Evolutionary conservation across 2,797 vertebrate species (phyloP), one percentile per base, ranked within the genome.

Genomic region (Enteromius argenteus): DNA sequence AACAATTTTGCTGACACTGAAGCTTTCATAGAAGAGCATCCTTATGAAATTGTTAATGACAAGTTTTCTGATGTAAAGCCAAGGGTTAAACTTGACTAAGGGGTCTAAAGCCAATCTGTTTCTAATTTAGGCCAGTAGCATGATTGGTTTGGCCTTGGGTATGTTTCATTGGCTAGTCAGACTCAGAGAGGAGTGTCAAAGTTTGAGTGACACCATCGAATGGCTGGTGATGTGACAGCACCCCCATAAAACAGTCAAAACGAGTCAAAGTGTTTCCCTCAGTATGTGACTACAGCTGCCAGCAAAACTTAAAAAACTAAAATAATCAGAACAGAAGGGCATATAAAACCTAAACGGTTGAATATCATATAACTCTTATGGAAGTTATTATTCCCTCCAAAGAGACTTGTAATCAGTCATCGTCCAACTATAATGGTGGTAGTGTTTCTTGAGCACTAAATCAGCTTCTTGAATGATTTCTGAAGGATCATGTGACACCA

Each of bases 161-260:
- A 37, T 27, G 32, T 23, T n/a, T 64, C 69, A 78, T 39, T 83
- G 74, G 66, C 60, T 72, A 27, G 56, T 42, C 13, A 74, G 66
- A 58, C 66, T 79, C 19, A 32, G 11, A 21, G 56, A 82, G 85
- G 79, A 87, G 60, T 68, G 69, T 32, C 73, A 62, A 42, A 15
- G 67, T 74, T 84, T 85, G 81, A 88, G 42, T 80, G 84, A 85
- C 60, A 73, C 80, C 76, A 42, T 67, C 51, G 64, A 84, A 67
- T 79, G 75, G 49, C 72, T 72, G 44, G 19, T n/a, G 42, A 56
- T 79, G 67, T 66, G 53, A 58, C 64, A 51, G 82, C 68, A 58
- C 76, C 86, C 62, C 49, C 39, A 81, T 90, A 88, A 90, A 84
- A 76, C 60, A 86, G 80, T 85, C 35, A 72, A 68, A 84, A 56